Evolutionary conservation across 2,113 vertebrate species (phyloP).

Genomic region (Lepisosteus oculatus): DNA sequence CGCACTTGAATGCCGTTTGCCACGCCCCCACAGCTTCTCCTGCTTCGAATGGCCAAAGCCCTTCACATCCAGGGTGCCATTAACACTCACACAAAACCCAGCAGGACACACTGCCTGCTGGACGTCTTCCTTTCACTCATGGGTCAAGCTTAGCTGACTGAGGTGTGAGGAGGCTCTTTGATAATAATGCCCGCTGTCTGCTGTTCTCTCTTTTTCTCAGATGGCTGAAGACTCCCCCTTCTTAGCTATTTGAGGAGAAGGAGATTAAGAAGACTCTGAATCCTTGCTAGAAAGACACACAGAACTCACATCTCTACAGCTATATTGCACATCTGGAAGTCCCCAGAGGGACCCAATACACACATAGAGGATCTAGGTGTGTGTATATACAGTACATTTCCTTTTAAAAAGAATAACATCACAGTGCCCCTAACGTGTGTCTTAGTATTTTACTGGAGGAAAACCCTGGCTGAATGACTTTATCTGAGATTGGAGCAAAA

Average conservation of each 20-base stretch:
- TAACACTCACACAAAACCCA: not conserved
- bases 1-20: not conserved
- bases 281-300: not conserved
- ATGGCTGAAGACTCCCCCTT: too few relatives aligned
- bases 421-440: not conserved
- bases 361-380: too few relatives aligned
- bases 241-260: not conserved
- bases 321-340: conserved; percentile 6
- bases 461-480: too few relatives aligned
- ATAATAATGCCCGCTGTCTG: too few relatives aligned
- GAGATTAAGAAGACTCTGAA: not conserved
- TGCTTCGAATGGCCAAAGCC: not conserved
- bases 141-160: too few relatives aligned
- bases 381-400: too few relatives aligned
- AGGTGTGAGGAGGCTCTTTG: too few relatives aligned
- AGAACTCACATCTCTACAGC: not conserved
- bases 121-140: too few relatives aligned
- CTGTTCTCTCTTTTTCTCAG: too few relatives aligned
- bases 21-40: not conserved
- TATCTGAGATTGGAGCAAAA: too few relatives aligned
- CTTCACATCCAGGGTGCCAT: not conserved
- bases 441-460: not conserved
- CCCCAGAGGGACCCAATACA: not conserved
- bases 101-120: not conserved
- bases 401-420: too few relatives aligned